A percentile compares a stretch with the other conserved stretches of the same genome.
phyloP scores from a whole-genome alignment of 2,888 invertebrate genomes.

The Drosophila trichaetosa region DNA sequence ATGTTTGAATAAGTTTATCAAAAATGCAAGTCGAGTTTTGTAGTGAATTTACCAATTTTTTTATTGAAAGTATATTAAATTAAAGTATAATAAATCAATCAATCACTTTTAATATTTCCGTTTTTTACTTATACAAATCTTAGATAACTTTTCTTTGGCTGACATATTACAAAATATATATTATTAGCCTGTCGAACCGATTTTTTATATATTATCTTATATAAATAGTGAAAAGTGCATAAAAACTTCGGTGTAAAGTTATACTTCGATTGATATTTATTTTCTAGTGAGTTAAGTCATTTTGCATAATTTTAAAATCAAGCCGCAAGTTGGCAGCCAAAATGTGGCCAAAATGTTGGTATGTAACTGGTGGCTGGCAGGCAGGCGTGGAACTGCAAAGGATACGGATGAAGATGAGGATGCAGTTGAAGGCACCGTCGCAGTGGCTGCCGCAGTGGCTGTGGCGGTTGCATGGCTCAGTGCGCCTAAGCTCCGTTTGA shows the following conservation, averaged over 20 bases:
- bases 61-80: not conserved
- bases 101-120: not conserved
- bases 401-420: constrained; percentile 22
- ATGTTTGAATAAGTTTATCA: too few relatives aligned
- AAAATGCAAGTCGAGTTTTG: not conserved
- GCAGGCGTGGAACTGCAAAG: constrained; percentile 31
- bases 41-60: not conserved
- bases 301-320: constrained; percentile 57
- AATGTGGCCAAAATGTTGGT: constrained; percentile 65
- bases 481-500: constrained; percentile 71
- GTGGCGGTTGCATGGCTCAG: constrained; percentile 63
- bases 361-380: constrained; percentile 50
- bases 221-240: constrained; percentile 1
- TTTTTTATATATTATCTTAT: not conserved
- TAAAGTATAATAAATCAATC: not conserved
- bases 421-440: constrained; percentile 6
- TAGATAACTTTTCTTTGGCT: too few relatives aligned
- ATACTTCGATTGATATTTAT: not conserved
- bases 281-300: constrained; percentile 22
- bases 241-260: constrained; percentile 5
- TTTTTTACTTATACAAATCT: not conserved
- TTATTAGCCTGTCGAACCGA: not conserved
- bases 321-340: constrained; percentile 60
- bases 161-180: not conserved
- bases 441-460: constrained; percentile 23